Evolutionary conservation across 2,113 vertebrate species (phyloP).

Genomic region (Xenus cinereus): DNA sequence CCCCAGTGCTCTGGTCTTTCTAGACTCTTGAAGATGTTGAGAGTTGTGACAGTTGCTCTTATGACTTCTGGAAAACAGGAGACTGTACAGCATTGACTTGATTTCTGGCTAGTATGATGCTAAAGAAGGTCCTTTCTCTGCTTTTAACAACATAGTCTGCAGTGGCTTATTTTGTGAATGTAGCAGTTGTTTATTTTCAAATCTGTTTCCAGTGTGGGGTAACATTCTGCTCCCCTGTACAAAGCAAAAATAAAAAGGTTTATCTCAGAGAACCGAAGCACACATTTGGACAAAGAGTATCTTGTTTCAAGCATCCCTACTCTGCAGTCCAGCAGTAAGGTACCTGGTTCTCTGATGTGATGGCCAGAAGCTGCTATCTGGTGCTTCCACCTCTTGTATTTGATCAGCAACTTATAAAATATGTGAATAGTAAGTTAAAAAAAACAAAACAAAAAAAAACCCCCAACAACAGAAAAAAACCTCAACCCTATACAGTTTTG

Average conservation of each 20-base stretch:
- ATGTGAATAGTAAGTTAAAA: not conserved
- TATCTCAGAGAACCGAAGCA: not conserved
- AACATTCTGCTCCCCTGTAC: not conserved
- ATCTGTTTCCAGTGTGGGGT: not conserved
- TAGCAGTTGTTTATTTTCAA: not conserved
- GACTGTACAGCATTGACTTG: not conserved
- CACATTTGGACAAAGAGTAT: not conserved
- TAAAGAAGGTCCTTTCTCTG: not conserved
- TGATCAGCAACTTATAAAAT: not conserved
- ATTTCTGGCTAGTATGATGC: not conserved
- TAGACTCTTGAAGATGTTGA: not conserved
- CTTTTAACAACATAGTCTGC: not conserved
- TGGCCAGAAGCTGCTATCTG: not conserved
- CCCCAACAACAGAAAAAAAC: not conserved
- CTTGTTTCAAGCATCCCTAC: not conserved
- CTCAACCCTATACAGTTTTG: not conserved
- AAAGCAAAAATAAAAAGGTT: not conserved
- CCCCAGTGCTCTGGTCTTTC: not conserved
- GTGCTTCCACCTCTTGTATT: not conserved
- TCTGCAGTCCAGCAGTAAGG: not conserved
- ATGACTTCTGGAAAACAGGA: not conserved
- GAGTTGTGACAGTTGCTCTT: not conserved
- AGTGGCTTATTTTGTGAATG: not conserved
- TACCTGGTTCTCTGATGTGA: not conserved
- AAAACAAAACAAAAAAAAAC: not conserved